These are phyloP conservation scores for Grammomys dolichurus DNA, from an alignment of 2,113 vertebrate species.

Conservation along the genomic window DNA sequence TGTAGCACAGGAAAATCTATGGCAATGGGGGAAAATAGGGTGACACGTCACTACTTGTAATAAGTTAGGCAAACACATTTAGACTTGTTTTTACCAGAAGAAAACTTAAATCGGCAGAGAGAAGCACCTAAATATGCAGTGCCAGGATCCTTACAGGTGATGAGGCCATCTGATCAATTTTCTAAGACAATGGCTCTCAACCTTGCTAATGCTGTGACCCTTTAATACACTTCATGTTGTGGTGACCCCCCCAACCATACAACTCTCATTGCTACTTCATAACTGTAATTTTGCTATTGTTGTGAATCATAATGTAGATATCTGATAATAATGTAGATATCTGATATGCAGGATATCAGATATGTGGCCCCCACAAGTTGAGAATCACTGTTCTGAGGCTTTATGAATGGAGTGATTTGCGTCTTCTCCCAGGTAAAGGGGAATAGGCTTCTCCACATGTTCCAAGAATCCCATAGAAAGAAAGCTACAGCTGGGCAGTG, in stretches of 20 bases:
- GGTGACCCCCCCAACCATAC: not conserved
- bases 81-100: not conserved
- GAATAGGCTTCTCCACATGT: not conserved
- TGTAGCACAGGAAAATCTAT: not conserved
- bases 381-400: not conserved
- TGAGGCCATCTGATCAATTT: not conserved
- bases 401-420: not conserved
- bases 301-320: not conserved
- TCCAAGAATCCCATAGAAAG: not conserved
- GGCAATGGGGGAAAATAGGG: not conserved
- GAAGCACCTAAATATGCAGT: not conserved
- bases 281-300: not conserved
- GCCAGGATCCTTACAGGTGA: not conserved
- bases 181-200: not conserved
- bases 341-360: not conserved
- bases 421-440: not conserved
- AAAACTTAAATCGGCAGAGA: not conserved
- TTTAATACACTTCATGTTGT: not conserved
- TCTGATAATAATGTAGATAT: not conserved
- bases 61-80: not conserved
- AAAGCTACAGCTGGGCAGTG: not conserved
- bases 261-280: not conserved
- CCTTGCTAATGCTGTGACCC: not conserved
- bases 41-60: not conserved
- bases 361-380: not conserved